phyloP scores from a whole-genome alignment of 2,888 invertebrate species.

The Parnassius glacialis region DNA sequence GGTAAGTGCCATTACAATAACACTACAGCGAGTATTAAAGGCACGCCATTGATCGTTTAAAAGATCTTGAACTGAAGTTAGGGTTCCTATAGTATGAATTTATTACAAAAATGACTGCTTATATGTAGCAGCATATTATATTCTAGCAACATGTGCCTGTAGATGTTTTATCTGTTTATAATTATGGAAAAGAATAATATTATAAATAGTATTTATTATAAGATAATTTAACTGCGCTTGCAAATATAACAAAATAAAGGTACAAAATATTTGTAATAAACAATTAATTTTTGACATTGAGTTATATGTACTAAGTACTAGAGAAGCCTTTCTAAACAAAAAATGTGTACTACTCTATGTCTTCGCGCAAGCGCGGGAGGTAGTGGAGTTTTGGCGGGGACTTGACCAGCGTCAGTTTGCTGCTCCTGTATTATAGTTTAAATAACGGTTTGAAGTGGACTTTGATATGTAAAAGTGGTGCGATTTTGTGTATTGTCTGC shows the following conservation, averaged over 20 bases:
- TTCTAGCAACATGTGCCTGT: constrained; percentile 37
- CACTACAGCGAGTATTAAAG: constrained; percentile 11
- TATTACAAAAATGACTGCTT: constrained; percentile 48
- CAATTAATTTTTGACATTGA: neutral
- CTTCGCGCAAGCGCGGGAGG: too few species aligned
- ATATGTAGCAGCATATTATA: constrained; percentile 47
- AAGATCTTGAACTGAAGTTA: constrained; percentile 73
- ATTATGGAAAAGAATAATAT: neutral
- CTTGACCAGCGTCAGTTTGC: too few species aligned
- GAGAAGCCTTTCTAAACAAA: too few species aligned
- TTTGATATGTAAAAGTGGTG: too few species aligned
- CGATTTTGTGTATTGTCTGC: too few species aligned
- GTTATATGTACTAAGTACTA: too few species aligned
- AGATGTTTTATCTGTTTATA: constrained; percentile 30
- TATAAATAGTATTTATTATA: neutral
- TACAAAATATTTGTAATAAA: neutral
- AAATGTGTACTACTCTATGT: too few species aligned
- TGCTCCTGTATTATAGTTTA: too few species aligned
- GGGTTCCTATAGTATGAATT: constrained; percentile 74
- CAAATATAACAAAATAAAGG: neutral
- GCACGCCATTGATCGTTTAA: constrained; percentile 36
- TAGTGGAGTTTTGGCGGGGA: too few species aligned
- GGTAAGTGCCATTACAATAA: neutral
- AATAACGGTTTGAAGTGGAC: too few species aligned
- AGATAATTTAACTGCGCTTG: neutral